Evolutionary conservation across 1,140 invertebrate genomes (phyloP).

Genomic region (Scaptomyza montana): DNA sequence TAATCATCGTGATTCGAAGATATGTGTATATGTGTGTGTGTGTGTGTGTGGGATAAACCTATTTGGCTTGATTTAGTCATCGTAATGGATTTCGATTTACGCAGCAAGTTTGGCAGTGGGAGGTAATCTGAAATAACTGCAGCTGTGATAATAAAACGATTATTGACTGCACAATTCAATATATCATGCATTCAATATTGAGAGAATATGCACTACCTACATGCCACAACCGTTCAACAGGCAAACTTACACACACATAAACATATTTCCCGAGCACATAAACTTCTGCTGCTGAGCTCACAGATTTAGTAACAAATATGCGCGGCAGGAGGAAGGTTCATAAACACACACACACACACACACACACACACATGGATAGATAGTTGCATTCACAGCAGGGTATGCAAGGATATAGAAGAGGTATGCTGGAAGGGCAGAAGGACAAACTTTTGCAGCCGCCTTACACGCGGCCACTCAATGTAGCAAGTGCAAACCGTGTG

Average conservation of each 20-base stretch:
- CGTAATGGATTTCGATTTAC: constrained; percentile 16
- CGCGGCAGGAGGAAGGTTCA: constrained; percentile 6
- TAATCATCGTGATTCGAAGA: not conserved
- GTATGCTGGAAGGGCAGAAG: constrained; percentile 21
- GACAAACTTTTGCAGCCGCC: constrained; percentile 64
- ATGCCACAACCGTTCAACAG: constrained; percentile 30
- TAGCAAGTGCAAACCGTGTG: constrained; percentile 57
- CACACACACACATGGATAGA: not conserved
- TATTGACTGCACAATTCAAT: constrained; percentile 82
- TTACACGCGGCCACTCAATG: constrained; percentile 29
- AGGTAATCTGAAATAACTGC: constrained; percentile 54
- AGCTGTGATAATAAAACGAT: constrained; percentile 76
- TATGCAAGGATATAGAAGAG: not conserved
- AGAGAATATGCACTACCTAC: constrained; percentile 71
- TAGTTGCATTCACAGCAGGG: not conserved
- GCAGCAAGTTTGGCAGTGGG: constrained; percentile 23
- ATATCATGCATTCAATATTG: constrained; percentile 78
- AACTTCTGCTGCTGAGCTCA: constrained; percentile 59
- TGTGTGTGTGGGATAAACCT: not conserved
- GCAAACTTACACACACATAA: constrained; percentile 32
- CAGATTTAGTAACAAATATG: constrained; percentile 71
- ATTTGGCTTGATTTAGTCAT: constrained; percentile 22
- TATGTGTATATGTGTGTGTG: not conserved
- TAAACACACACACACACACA: not conserved
- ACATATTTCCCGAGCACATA: constrained; percentile 36